Base-by-base conservation (phyloP, 2,888 invertebrate genomes). In the Steinernema carpocapsae region DNA sequence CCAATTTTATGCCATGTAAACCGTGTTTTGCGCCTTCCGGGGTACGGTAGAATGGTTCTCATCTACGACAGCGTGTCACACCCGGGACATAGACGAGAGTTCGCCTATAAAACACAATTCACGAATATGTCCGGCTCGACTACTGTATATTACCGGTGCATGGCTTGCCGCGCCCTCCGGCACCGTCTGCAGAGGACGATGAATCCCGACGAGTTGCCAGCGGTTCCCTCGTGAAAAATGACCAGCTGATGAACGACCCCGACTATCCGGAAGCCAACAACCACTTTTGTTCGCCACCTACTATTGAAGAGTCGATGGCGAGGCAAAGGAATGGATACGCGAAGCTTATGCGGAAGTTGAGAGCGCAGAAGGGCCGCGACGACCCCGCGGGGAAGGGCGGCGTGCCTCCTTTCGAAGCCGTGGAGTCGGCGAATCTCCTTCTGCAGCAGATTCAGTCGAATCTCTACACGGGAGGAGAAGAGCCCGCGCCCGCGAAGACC, bases 21-120 rank as follows among this genome's bases (percentile, higher is more conserved):
- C 64, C 64, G 1, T 26, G 26, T 2, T 64, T 64, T 46, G 81
- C 78, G 14, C 83, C 83, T 0, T 73, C n/a, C 73, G 24, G 81
- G 81, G n/a, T 81, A 81, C 71, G 81, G 81, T n/a, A 73, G 81
- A 4, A 82, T 84, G 73, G 82, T 81, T 76, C 74, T 81, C 43
- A 83, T 83, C 64, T 81, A 81, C 72, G 81, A 81, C 48, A 79
- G 79, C 10, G 64, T 82, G n/a, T 75, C 78, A 12, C 59, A 81
- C 29, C 83, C 83, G 19, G 81, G 81, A 0, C 76, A 82, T 45
- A 72, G 81, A 3, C 70, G 81, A 32, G 81, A 81, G 72, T 81
- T 81, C 59, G 83, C 83, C 14, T 81, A 81, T 70, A 81, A 81
- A 52, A 81, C 81, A 12, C 74, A 79, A 24, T 81, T 81, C 71